Evolutionary conservation across 2,113 vertebrate genomes (phyloP).

Genomic region (Gorsachius goisagi): DNA sequence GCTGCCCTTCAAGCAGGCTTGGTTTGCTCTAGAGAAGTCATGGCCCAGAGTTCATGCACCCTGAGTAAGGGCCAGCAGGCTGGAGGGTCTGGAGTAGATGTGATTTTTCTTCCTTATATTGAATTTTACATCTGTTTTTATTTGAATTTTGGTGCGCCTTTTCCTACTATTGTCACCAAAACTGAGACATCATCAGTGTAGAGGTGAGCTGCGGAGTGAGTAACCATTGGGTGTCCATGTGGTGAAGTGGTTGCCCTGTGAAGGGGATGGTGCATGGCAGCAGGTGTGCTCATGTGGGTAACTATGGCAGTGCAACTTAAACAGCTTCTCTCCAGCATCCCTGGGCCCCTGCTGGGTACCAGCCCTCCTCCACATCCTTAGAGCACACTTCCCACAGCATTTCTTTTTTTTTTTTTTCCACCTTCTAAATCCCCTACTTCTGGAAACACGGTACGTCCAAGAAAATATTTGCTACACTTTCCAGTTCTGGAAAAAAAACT

Average conservation of each 20-base stretch:
- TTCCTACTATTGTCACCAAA: neutral
- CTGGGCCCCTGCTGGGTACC: neutral
- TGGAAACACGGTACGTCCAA: neutral
- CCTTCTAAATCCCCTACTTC: neutral
- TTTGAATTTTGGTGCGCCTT: neutral
- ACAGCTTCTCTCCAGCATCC: neutral
- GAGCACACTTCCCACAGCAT: neutral
- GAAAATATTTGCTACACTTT: neutral
- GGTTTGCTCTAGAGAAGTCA: neutral
- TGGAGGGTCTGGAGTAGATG: neutral
- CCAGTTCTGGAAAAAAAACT: neutral
- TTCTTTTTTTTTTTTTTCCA: neutral
- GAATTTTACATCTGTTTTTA: neutral
- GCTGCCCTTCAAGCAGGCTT: neutral
- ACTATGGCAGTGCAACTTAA: neutral
- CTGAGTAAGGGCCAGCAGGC: neutral
- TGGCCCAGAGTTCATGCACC: neutral
- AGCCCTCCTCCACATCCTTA: neutral
- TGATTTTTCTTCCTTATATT: neutral
- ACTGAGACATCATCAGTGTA: accelerated
- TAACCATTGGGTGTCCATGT: neutral
- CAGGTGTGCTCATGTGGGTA: neutral
- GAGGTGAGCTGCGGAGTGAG: neutral
- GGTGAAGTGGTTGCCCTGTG: neutral
- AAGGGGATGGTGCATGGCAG: neutral